Evolutionary conservation across 1,140 invertebrate genomes (phyloP), one percentile per base, ranked within the genome.

Genomic region (Laodelphax striatellus): DNA sequence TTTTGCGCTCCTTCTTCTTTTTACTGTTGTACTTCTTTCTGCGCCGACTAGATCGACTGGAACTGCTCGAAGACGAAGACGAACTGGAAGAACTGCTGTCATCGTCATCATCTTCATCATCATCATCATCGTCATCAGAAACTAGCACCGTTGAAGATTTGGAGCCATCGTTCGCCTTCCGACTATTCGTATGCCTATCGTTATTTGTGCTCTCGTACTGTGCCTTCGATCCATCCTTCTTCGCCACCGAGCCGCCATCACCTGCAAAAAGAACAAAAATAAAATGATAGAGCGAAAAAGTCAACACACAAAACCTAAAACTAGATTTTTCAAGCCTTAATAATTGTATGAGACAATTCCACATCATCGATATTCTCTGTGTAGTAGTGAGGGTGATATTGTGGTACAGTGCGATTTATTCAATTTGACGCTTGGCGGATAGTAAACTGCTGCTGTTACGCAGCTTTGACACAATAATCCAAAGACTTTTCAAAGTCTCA

Each of bases 251-350:
- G 11, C 50, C 14, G 22, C 9, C 38, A 19, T 60, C 24, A 9
- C 24, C 41, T 52, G 44, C 41, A 53, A 24, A 52, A 60, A 60
- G 31, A 16, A 56, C 16, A 55, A 24, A 60, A 60, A 55, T 13
- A 3, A 34, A 57, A 21, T 55, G 24, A 52, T 21, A 21, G 22
- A 6, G 14, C 19, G 14, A 21, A 52, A 52, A 21, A 3, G 19
- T 52, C 34, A 38, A 38, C 34, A 38, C 34, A 11, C 19, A 24
- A n/a, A 52, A 52, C 46, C 14, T 5, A 21, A 52, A 9, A 21
- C 14, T 44, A 38, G 14, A 52, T 52, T 44, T 1, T 22, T 52
- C n/a, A 52, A 58, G 16, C 24, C n/a, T n/a, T n/a, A 13, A 52
- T 38, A 8, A 17, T 19, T 14, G 13, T 44, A 1, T 19, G 28